Evolutionary conservation across 2,888 invertebrate species (phyloP).

Genomic region (Agonum fuliginosum): DNA sequence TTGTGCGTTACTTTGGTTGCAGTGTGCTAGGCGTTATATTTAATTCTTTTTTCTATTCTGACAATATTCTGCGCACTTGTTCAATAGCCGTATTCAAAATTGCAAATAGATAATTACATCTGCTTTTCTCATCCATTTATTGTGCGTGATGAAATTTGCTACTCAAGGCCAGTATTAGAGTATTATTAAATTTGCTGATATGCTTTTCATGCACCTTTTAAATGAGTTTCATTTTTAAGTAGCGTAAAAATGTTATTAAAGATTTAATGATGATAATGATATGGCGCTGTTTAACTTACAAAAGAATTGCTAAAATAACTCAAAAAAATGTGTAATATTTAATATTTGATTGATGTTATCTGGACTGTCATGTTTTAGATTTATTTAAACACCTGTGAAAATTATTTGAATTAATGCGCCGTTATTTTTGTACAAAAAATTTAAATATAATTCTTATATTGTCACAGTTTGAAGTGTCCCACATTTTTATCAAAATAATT

Average conservation of each 20-base stretch:
- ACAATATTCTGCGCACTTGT: too few species aligned
- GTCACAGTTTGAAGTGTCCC: too few species aligned
- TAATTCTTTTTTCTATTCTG: not conserved
- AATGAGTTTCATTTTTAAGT: conserved; percentile 22
- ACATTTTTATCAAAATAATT: conserved; percentile 14
- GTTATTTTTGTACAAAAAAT: not conserved
- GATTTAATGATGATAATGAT: conserved; percentile 30
- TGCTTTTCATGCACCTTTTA: not conserved
- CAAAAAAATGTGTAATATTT: not conserved
- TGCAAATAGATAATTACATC: not conserved
- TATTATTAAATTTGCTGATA: conserved; percentile 34
- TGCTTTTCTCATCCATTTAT: not conserved
- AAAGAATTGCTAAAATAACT: conserved; percentile 11
- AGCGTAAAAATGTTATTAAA: conserved; percentile 18
- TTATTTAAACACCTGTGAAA: conserved; percentile 13
- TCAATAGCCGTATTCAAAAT: not conserved
- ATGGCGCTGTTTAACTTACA: not conserved
- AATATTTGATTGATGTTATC: conserved; percentile 23
- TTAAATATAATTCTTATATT: not conserved
- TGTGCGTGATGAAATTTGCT: not conserved
- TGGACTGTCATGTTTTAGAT: conserved; percentile 9
- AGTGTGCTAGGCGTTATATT: not conserved
- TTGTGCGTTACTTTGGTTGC: not conserved
- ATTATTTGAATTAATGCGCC: not conserved
- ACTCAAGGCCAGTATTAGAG: not conserved